Evolutionary conservation across 2,113 vertebrate species (phyloP), one percentile per base, ranked within the genome.

Genomic region (Microtus ochrogaster): DNA sequence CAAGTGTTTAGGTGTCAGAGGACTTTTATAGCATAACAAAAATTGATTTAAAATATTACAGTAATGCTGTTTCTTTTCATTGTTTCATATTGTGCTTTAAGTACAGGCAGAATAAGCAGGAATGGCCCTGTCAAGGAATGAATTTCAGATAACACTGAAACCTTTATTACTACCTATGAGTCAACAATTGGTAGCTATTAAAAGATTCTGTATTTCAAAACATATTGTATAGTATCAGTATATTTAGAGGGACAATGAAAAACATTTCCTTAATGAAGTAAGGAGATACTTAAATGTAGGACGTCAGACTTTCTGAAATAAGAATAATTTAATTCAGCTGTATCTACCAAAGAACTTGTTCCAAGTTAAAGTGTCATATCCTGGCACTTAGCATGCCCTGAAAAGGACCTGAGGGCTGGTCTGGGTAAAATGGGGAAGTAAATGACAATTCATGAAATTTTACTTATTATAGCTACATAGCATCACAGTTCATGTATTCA

Each of bases 11-110:
- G 65, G 14, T 92, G 1, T 14, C 81, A 74, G 13, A 68, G 44
- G 10, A 3, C 52, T 84, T 92, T 90, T 78, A 89, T 36, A 66
- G 8, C 11, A 52, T 91, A 90, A 74, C 1, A 5, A 83, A 94
- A 78, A 7, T 81, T 81, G 5, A 86, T 94, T 95, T 91, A 74
- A 93, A 91, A 74, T 12, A 1, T 52, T 68, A 82, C 68, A 90
- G 33, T 58, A 24, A 39, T 65, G 41, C 49, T 49, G 70, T 36
- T 93, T 58, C 1, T 70, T 72, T 21, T 72, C 36, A n/a, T 9
- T 2, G 63, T 92, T 89, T 90, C 2, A 58, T 78, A 36, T 82
- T 81, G 79, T 19, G 77, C 21, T 70, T 36, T 30, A 77, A 61
- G 22, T 12, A 49, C 55, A 58, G 78, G 9, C 52, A 74, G 13